phyloP scores from a whole-genome alignment of 2,113 vertebrate species.

The Hydrolagus affinis region DNA sequence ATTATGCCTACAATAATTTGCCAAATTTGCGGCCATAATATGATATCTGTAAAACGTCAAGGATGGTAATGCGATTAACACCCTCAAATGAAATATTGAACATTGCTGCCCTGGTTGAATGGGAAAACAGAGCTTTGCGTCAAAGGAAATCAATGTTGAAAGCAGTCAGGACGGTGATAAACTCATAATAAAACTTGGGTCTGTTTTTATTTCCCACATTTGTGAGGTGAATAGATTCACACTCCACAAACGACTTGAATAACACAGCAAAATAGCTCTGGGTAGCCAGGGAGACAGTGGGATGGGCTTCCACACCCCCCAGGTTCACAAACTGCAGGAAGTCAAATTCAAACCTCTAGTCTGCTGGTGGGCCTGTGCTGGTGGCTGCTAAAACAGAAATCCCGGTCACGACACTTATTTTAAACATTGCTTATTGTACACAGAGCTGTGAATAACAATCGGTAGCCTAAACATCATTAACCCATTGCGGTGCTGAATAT shows the following conservation, averaged over 20 bases:
- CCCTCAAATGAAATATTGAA: conserved; percentile 85
- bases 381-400: background rate
- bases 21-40: conserved; percentile 84
- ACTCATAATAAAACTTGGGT: conserved; percentile 62
- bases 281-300: conserved; percentile 54
- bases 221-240: conserved; percentile 39
- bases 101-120: conserved; percentile 73
- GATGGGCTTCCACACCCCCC: conserved; percentile 45
- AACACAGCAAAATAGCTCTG: conserved; percentile 60
- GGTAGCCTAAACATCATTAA: background rate
- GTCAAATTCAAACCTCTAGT: conserved; percentile 63
- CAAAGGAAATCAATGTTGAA: conserved; percentile 78
- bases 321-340: conserved; percentile 73
- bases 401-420: conserved; percentile 18
- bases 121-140: conserved; percentile 53
- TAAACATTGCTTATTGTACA: background rate
- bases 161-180: conserved; percentile 70
- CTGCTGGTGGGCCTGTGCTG: conserved; percentile 63
- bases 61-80: conserved; percentile 79
- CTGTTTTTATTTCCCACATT: conserved; percentile 42
- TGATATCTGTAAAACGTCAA: conserved; percentile 83
- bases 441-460: conserved; percentile 6
- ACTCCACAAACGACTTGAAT: conserved; percentile 38
- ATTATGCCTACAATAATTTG: conserved; percentile 79
- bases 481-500: background rate